Percentiles rank a stretch among this genome's conserved stretches.
phyloP scores from a whole-genome alignment of 2,113 vertebrate genomes.

The Pedetes capensis region DNA sequence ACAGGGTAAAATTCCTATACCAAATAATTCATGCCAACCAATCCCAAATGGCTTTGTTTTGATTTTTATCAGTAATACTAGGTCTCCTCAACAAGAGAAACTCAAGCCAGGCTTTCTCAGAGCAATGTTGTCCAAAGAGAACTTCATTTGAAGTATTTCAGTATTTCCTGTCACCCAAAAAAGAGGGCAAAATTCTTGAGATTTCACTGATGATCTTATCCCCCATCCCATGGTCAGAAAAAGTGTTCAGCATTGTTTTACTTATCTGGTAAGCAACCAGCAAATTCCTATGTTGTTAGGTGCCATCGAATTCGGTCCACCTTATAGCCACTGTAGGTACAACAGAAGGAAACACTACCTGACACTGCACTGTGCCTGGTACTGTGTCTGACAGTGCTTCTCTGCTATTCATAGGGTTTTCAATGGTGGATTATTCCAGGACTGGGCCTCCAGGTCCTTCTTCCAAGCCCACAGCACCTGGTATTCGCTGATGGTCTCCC shows the following conservation, averaged over 20 bases:
- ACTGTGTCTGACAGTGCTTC: no score
- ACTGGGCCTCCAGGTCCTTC: no score
- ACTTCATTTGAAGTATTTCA: not conserved
- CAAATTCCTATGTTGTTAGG: no score
- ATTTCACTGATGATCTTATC: not conserved
- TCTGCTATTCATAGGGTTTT: no score
- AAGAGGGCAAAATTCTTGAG: not conserved
- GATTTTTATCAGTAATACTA: not conserved
- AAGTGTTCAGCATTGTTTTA: not conserved
- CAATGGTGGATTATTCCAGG: no score
- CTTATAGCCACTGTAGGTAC: no score
- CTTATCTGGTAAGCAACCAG: not conserved
- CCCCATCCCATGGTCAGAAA: not conserved
- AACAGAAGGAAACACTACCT: no score
- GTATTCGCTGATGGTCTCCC: no score
- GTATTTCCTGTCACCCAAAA: not conserved
- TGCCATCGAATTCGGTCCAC: no score
- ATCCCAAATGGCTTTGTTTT: slow-evolving; percentile 5
- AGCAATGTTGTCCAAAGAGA: not conserved
- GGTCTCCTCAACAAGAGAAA: not conserved
- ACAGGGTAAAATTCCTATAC: slow-evolving; percentile 1
- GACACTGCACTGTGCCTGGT: no score
- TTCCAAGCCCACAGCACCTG: no score
- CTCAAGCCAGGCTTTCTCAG: not conserved
- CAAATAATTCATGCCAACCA: slow-evolving; percentile 29